Conservation (phyloP, 2,888 invertebrate genomes). For the Cosmia pyralina region DNA sequence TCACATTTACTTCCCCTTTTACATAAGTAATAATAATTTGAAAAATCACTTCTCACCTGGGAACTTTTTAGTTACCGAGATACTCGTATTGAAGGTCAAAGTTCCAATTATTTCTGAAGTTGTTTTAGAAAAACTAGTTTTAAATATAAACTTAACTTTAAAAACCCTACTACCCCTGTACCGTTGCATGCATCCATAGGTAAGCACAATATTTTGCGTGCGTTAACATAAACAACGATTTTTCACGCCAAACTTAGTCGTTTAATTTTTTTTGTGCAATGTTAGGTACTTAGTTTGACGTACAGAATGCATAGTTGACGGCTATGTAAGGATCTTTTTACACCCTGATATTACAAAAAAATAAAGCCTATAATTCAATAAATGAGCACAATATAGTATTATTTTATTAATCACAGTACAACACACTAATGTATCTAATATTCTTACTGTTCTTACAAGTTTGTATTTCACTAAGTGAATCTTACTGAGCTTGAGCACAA, state of each 20-base stretch:
- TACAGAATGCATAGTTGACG: background rate
- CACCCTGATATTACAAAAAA: conserved; percentile 30
- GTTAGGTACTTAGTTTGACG: background rate
- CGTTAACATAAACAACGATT: background rate
- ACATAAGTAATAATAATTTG: too few relatives aligned
- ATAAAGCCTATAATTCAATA: conserved; percentile 52
- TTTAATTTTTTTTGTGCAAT: background rate
- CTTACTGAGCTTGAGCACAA: conserved; percentile 65
- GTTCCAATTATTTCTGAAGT: background rate
- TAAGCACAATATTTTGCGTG: background rate
- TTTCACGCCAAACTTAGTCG: background rate
- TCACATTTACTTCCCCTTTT: too few relatives aligned
- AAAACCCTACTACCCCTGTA: background rate
- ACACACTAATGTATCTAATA: conserved; percentile 52
- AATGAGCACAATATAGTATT: conserved; percentile 62
- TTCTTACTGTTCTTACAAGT: conserved; percentile 50
- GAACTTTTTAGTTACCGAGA: background rate
- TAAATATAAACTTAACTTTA: background rate
- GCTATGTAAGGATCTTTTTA: background rate
- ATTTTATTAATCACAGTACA: conserved; percentile 59
- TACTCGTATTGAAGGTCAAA: background rate
- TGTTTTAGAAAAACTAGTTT: background rate
- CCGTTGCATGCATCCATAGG: background rate
- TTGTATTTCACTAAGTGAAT: conserved; percentile 46
- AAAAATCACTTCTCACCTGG: too few relatives aligned